These are phyloP conservation scores for Orchesella flavescens DNA, from an alignment of 2,888 invertebrate species.

Conservation along the genomic window DNA sequence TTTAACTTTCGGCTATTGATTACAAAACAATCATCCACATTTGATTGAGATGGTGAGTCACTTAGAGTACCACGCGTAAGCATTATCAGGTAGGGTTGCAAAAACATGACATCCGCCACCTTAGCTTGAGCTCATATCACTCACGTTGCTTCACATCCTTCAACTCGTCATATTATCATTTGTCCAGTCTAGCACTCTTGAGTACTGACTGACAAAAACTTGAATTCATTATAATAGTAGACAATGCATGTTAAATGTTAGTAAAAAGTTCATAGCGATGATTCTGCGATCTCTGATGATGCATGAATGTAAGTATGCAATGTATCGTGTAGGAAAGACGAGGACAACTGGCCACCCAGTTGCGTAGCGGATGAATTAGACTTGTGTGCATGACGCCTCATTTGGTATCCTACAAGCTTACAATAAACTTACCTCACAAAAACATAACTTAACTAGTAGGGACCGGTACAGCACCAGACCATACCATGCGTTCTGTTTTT, in stretches of 20 bases:
- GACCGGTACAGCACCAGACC: neutral
- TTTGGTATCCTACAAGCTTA: slow-evolving; percentile 53
- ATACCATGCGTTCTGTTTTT: neutral
- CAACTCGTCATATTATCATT: neutral
- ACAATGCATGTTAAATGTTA: no score
- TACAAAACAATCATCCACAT: no score
- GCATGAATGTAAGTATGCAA: slow-evolving; percentile 3
- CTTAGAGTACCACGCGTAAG: no score
- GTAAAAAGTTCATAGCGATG: no score
- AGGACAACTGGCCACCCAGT: slow-evolving; percentile 71
- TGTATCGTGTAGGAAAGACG: slow-evolving; percentile 19
- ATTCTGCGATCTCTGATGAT: neutral
- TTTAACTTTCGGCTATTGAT: no score
- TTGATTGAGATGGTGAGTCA: no score
- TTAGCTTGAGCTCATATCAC: neutral
- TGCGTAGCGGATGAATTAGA: slow-evolving; percentile 72
- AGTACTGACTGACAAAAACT: no score
- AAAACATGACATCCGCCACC: neutral
- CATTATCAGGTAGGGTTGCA: neutral
- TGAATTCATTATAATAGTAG: no score
- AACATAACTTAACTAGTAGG: slow-evolving; percentile 8
- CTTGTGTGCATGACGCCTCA: slow-evolving; percentile 71
- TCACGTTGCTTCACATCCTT: neutral
- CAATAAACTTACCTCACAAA: slow-evolving; percentile 26
- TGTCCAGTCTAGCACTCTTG: neutral